Conservation (phyloP, 2,888 invertebrate genomes). For the Patella caerulea region DNA sequence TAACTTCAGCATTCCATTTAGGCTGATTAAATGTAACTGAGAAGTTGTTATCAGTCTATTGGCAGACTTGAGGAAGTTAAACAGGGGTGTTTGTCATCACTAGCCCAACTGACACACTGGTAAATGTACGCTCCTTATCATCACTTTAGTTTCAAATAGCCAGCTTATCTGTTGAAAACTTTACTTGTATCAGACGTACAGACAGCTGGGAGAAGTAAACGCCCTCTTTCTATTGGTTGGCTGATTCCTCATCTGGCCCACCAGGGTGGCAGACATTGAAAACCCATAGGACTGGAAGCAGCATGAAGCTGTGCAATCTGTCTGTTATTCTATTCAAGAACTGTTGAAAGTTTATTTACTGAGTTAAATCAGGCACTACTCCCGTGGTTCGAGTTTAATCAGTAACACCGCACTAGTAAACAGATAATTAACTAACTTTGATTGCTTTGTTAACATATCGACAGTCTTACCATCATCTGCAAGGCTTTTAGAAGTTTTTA, state of each 20-base stretch:
- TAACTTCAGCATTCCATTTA: not conserved
- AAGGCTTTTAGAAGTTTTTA: no score
- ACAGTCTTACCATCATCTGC: no score
- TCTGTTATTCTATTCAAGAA: constrained; percentile 2
- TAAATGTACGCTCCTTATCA: not conserved
- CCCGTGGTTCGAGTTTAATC: not conserved
- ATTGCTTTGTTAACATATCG: no score
- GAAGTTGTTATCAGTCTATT: constrained; percentile 4
- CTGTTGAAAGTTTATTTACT: constrained; percentile 3
- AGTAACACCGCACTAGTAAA: not conserved
- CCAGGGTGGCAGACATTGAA: not conserved
- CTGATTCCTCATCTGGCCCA: not conserved
- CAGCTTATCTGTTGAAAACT: constrained; percentile 7
- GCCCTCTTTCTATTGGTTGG: not conserved
- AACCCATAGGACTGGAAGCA: not conserved
- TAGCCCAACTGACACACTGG: not conserved
- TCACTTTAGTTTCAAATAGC: constrained; percentile 7
- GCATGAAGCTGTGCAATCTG: not conserved
- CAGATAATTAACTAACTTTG: not conserved
- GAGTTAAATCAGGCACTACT: constrained; percentile 5
- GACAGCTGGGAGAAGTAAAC: constrained; percentile 2
- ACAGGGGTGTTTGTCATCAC: not conserved
- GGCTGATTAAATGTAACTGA: not conserved
- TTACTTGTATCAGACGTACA: not conserved
- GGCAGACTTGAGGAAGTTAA: not conserved